Evolutionary conservation across 1,140 invertebrate genomes (phyloP), one percentile per base, ranked within the genome.

Genomic region (Aphelinus atriplicis): DNA sequence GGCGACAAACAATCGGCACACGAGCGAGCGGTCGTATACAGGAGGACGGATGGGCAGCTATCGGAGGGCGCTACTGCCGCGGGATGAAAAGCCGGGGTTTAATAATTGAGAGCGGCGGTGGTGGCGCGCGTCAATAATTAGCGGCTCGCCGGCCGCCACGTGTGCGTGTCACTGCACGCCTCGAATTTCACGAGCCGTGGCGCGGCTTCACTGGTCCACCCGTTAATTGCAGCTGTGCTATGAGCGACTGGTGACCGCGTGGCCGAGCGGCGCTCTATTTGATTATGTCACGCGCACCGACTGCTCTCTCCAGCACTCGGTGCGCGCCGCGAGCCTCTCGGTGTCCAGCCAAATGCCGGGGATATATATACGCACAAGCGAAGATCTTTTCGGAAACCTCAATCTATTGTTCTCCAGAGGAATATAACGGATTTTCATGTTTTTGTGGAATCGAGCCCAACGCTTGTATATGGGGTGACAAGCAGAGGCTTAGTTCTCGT

Each of bases 241-340:
- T n/a, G 66, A 75, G 71, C n/a, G 50, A n/a, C 65, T 55, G 68
- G 50, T 77, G 72, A 78, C 72, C 78, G 71, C 58, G 69, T 75
- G 66, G 64, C 65, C 55, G 66, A 77, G 72, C 78, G 47, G 70
- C 64, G 63, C 64, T 7, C 26, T 7, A 77, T 72, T 50, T n/a
- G 60, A 42, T 77, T 78, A 74, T 71, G 76, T 78, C 47, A 67
- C 61, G 9, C 67, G 66, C 26, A 26, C 42, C 50, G 7, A 10
- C 71, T 10, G 10, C 9, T 7, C 50, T 10, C 64, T 50, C 7
- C 55, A 9, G 63, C 68, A 70, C 26, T 26, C 26, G 26, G 26
- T 26, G 26, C 26, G 26, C 26, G 26, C 26, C 26, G 26, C 26
- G 26, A 26, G 26, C 26, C 26, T 26, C 26, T 26, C 26, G 26